These are phyloP conservation scores for Centrocercus urophasianus DNA, from an alignment of 2,113 vertebrate genomes.

Conservation along the genomic window DNA sequence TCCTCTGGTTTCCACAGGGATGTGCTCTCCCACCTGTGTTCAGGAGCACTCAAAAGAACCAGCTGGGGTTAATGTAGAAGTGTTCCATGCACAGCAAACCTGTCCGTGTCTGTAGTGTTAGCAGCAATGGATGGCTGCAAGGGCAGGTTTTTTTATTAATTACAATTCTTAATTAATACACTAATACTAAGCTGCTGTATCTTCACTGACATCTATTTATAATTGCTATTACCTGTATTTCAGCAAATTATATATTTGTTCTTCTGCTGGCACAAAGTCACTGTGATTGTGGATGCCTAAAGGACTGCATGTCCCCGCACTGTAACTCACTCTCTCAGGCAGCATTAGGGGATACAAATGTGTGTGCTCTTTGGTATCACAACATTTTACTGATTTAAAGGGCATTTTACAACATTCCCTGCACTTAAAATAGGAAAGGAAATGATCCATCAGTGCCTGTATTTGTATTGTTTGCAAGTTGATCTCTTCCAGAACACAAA, in stretches of 20 bases:
- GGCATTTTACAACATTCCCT: neutral
- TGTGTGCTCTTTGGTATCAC: neutral
- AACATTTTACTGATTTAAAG: neutral
- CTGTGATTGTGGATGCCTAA: neutral
- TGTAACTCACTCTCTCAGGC: neutral
- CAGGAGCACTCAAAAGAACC: neutral
- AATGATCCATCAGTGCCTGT: neutral
- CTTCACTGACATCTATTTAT: neutral
- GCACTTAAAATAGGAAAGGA: neutral
- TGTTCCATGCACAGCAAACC: fast-evolving
- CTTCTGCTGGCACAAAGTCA: neutral
- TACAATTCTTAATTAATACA: neutral
- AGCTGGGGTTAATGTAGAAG: neutral
- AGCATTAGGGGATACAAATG: neutral
- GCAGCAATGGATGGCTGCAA: neutral
- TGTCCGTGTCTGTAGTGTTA: neutral
- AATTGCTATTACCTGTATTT: neutral
- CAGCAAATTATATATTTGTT: neutral
- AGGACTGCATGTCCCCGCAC: fast-evolving
- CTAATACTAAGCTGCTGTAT: neutral
- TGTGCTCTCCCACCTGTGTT: neutral
- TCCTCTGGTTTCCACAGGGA: neutral
- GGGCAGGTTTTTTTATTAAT: neutral
- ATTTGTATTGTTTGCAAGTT: neutral
- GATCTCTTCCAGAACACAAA: neutral